Evolutionary conservation across 2,888 invertebrate genomes (phyloP).

Genomic region (Tinea pellionella): DNA sequence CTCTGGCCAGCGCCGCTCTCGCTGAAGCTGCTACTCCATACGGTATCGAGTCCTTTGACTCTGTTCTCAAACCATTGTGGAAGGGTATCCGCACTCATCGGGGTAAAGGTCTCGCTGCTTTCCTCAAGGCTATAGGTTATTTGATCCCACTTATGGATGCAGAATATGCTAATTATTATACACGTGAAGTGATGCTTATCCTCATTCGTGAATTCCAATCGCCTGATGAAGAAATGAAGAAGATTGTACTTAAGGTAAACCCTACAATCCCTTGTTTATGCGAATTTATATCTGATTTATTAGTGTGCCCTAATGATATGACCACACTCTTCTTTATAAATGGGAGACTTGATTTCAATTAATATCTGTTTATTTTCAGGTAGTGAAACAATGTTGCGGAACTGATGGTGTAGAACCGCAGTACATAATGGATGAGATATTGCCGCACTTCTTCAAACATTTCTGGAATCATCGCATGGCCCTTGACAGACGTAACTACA

Average conservation of each 20-base stretch:
- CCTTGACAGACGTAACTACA: conserved; percentile 95
- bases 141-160: conserved; percentile 99
- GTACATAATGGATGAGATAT: conserved; percentile 98
- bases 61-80: conserved; percentile 98
- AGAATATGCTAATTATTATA: conserved; percentile 99
- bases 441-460: conserved; percentile 98
- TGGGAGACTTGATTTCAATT: no score
- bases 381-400: conserved; percentile 99
- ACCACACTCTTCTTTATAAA: no score
- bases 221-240: conserved; percentile 99
- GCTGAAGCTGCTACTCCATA: conserved; percentile 99
- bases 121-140: conserved; percentile 98
- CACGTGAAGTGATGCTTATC: conserved; percentile 97
- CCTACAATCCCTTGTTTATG: not conserved
- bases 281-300: not conserved
- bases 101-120: conserved; percentile 97
- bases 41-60: conserved; percentile 99
- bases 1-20: conserved; percentile 96
- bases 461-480: conserved; percentile 99
- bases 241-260: conserved; percentile 94
- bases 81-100: conserved; percentile 95
- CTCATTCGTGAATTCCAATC: conserved; percentile 99
- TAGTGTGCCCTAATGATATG: no score
- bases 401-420: conserved; percentile 99
- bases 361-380: conserved; percentile 53